Conservation (phyloP, 2,888 invertebrate species). For the Lasioglossum vierecki region DNA sequence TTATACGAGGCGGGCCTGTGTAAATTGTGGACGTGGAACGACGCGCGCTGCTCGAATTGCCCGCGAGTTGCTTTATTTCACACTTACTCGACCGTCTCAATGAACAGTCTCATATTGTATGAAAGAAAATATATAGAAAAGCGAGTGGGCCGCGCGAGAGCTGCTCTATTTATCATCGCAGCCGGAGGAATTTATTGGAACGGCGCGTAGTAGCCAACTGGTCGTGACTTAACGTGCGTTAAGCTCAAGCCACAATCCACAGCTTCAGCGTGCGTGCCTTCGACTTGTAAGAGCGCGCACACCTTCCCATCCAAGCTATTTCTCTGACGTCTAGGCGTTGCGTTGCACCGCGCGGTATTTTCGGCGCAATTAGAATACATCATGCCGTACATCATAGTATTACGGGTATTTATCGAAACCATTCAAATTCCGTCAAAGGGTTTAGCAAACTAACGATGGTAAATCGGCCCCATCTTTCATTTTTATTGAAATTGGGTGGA, state of each 20-base stretch:
- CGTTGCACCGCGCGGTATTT: slow-evolving; percentile 22
- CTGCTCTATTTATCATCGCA: slow-evolving; percentile 12
- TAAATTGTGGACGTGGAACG: slow-evolving; percentile 27
- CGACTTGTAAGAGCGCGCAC: not conserved
- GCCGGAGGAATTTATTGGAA: slow-evolving; percentile 21
- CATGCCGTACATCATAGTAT: slow-evolving; percentile 38
- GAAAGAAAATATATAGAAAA: slow-evolving; percentile 18
- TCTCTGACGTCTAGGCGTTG: not conserved
- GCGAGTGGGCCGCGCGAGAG: not conserved
- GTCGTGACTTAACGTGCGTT: slow-evolving; percentile 1
- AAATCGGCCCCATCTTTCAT: too few species aligned
- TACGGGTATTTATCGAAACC: slow-evolving; percentile 31
- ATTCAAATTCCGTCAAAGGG: slow-evolving; percentile 1
- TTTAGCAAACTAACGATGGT: too few species aligned
- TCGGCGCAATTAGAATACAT: slow-evolving; percentile 33
- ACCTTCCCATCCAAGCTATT: slow-evolving; percentile 3
- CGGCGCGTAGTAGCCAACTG: not conserved
- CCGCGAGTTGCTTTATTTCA: not conserved
- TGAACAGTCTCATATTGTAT: not conserved
- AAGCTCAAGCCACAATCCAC: slow-evolving; percentile 5
- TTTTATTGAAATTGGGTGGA: too few species aligned
- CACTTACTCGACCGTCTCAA: not conserved
- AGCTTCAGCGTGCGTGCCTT: not conserved
- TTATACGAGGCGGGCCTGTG: not conserved
- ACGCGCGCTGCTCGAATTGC: slow-evolving; percentile 12